Evolutionary conservation across 2,113 vertebrate species (phyloP), one percentile per base, ranked within the genome.

Genomic region (Leuciscus idus): DNA sequence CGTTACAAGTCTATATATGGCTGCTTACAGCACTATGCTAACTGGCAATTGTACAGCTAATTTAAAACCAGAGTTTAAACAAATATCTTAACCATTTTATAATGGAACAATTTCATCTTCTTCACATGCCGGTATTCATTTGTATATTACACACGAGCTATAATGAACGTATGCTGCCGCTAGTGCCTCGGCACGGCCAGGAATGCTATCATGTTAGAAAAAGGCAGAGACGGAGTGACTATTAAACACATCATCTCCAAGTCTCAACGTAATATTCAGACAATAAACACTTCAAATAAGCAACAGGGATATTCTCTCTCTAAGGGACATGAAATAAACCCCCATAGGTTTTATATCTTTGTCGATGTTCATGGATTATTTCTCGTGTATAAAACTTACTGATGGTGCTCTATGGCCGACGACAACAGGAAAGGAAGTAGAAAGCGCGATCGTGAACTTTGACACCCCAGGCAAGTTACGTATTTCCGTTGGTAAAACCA

Each of bases 351-450:
- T 0, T 0, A 1, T 1, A 43, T 87, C 88, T 88, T 26, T 46
- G 5, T 1, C 5, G 95, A 96, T 96, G 94, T 86, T 76, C 23
- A 33, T 39, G 48, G 95, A 96, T 96, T 93, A 12, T 68, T 84
- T 0, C 3, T 84, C 9, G 57, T 23, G 85, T 59, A 86, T 76
- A 1, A n/a, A 77, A 95, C 95, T 95, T 89, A 95, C 95, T 94
- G 91, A 80, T 92, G 93, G 91, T 94, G 91, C 57, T 93, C 93
- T 90, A 89, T 80, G 90, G 93, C 92, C 92, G 90, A 93, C 93
- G 93, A 91, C 89, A 91, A 85, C 92, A 93, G 88, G 92, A 95
- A 95, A 96, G 95, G 95, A 95, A 95, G 94, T 87, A 0, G 15
- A 15, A 9, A 59, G 15, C 83, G 82, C 52, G 83, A 85, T 19